Evolutionary conservation across 2,797 vertebrate species (phyloP).

Genomic region (Perodicticus potto): DNA sequence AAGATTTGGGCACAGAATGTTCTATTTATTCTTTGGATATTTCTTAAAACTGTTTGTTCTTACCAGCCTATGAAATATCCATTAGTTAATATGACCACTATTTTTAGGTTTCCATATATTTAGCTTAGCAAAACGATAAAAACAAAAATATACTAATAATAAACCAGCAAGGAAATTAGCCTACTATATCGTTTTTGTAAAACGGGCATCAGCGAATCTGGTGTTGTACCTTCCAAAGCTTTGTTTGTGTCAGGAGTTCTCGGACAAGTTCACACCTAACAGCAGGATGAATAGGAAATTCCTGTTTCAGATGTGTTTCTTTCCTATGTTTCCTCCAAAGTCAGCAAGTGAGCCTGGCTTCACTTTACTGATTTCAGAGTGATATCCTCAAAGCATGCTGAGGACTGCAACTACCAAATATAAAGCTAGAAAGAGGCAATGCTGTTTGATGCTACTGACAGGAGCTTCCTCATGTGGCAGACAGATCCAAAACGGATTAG

Average conservation of each 20-base stretch:
- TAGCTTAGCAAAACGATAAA: conserved; percentile 74
- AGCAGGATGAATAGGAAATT: not conserved
- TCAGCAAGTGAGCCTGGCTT: not conserved
- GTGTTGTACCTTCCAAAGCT: not conserved
- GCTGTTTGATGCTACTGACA: conserved; percentile 43
- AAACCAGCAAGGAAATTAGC: conserved; percentile 77
- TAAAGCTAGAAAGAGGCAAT: conserved; percentile 7
- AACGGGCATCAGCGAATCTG: not conserved
- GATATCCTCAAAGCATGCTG: conserved; percentile 22
- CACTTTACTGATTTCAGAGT: not conserved
- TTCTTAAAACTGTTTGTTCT: conserved; percentile 26
- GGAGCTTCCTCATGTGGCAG: conserved; percentile 26
- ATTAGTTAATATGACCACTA: conserved; percentile 7
- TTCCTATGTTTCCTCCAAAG: conserved; percentile 13
- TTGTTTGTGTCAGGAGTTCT: not conserved
- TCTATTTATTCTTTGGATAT: not conserved
- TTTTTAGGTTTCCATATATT: conserved; percentile 47
- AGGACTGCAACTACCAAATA: not conserved
- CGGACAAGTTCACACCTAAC: not conserved
- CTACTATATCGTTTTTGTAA: not conserved
- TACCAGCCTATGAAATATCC: not conserved
- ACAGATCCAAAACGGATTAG: conserved; percentile 40
- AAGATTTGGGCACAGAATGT: not conserved
- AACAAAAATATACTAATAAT: conserved; percentile 71
- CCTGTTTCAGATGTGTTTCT: not conserved